Evolutionary conservation across 2,888 invertebrate genomes (phyloP).

Genomic region (Mesorhabditis sp.): DNA sequence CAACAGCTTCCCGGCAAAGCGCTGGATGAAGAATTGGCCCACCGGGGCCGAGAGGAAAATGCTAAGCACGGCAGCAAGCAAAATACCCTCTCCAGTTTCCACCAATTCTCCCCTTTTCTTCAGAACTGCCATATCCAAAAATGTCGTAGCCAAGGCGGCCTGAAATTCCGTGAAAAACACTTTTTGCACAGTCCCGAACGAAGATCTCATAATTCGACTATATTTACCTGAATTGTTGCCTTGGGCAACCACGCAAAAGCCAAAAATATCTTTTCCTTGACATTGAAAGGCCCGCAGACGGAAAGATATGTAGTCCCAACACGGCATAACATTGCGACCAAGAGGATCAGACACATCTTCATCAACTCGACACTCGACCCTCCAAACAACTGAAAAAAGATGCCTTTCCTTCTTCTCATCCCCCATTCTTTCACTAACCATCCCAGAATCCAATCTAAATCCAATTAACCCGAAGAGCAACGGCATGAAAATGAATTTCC

Average conservation of each 20-base stretch:
- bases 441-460: background rate
- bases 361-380: background rate
- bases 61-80: background rate
- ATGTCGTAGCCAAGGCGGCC: background rate
- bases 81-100: background rate
- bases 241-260: slow-evolving; percentile 3
- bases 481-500: slow-evolving; percentile 6
- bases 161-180: background rate
- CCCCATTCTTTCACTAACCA: background rate
- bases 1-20: background rate
- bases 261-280: background rate
- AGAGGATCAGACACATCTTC: background rate
- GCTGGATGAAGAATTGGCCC: slow-evolving; percentile 4
- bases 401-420: background rate
- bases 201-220: background rate
- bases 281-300: background rate
- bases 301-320: background rate
- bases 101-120: slow-evolving; percentile 1
- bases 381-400: background rate
- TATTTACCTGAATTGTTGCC: background rate
- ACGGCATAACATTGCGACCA: background rate
- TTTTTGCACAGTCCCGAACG: too few species aligned
- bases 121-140: background rate
- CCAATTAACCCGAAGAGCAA: slow-evolving; percentile 1
- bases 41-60: slow-evolving; percentile 1